Evolutionary conservation across 2,888 invertebrate genomes (phyloP), one percentile per base, ranked within the genome.

Genomic region (Rambutsinella grinnellia): DNA sequence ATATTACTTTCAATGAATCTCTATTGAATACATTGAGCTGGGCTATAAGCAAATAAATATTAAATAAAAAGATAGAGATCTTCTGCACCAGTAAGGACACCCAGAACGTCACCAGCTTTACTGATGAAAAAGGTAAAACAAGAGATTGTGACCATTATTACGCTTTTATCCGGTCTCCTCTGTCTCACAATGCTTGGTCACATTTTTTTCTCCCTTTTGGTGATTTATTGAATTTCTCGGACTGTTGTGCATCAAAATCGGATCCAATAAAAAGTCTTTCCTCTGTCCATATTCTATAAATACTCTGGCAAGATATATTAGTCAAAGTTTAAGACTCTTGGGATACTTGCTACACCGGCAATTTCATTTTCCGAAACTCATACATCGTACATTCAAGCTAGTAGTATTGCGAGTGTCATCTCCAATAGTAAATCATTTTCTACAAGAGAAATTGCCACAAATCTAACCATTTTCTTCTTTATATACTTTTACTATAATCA

Each of bases 91-190:
- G 2, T 17, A n/a, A 8, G 36, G 27, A 57, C 13, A 57, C 13
- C 3, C 17, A n/a, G 6, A 15, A 8, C 57, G 57, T 36, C 36
- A 1, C 10, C 57, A 67, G 44, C 66, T 47, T 47, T n/a, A n/a
- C n/a, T 67, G 56, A 47, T 51, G 61, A 69, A 53, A 24, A 61
- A 69, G 69, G 69, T 69, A 69, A 69, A 69, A 69, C 69, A 69
- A 69, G 69, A 61, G 61, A 69, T 54, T 69, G 60, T 69, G 61
- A 69, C 69, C 61, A 69, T 53, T 68, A 51, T 69, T 61, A 46
- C 54, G 17, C 53, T 53, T 60, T 68, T 49, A 61, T 54, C 60
- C 53, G 53, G 44, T 19, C 15, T 19, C 5, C 27, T 53, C 61
- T 60, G 53, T 46, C 53, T 69, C 69, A 44, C 61, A 68, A 23